Evolutionary conservation across 2,797 vertebrate species (phyloP), one percentile per base, ranked within the genome.

Genomic region (Propithecus perrieri): DNA sequence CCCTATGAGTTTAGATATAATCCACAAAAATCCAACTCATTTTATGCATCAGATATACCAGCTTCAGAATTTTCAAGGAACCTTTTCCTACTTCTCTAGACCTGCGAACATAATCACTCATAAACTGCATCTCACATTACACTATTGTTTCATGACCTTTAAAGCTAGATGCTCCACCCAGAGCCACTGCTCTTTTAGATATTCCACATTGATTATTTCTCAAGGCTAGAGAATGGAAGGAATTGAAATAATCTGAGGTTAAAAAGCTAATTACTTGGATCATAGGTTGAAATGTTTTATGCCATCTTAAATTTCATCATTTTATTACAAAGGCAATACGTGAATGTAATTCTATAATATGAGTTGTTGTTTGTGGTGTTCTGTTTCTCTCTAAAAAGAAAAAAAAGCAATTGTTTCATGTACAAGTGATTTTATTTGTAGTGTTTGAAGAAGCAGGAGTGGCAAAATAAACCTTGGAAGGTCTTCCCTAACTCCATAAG

Each of bases 121-220:
- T 61, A 48, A 92, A 65, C 17, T 69, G 38, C 1, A 69, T 65
- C 55, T 83, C 87, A 83, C 24, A 69, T 79, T 43, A 59, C 13
- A 67, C 43, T 63, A 83, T 53, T 89, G 41, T 90, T 94, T 92
- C 53, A 71, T 95, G 89, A 85, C 72, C 69, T 95, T 94, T 93
- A 91, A 75, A 92, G 6, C 17, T 78, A 74, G 30, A 35, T 43
- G 7, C 22, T 7, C 59, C 41, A 43, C 63, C 22, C 28, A 4
- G 83, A 46, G 63, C n/a, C 91, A 67, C 12, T 84, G 15, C 15
- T 50, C 35, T 67, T 92, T 94, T 57, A 91, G 35, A 67, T 22
- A 67, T 35, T 46, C 28, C 53, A 91, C 28, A 72, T 0, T 72
- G 76, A 80, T 57, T 74, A 18, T 89, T 88, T 89, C n/a, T 93